phyloP scores from a whole-genome alignment of 1,140 invertebrate genomes.

The Zaprionus ornatus region DNA sequence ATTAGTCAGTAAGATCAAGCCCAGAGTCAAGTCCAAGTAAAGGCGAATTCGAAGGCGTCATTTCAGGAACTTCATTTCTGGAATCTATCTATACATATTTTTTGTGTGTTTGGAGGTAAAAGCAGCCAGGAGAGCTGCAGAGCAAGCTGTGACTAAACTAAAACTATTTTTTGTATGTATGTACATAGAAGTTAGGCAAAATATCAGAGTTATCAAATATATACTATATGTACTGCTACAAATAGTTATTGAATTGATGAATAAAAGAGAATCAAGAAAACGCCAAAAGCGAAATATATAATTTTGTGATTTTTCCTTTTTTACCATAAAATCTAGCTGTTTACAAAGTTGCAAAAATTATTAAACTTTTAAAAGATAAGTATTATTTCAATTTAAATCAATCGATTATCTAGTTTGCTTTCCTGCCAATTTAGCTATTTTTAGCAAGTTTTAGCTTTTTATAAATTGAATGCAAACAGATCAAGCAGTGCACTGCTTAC shows the following conservation, averaged over 20 bases:
- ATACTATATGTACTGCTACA: slow-evolving; percentile 13
- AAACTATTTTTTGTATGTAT: slow-evolving; percentile 46
- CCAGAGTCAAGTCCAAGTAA: slow-evolving; percentile 43
- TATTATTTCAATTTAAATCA: too few relatives aligned
- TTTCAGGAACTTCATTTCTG: slow-evolving; percentile 29
- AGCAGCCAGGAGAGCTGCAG: slow-evolving; percentile 53
- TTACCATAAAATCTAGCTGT: too few relatives aligned
- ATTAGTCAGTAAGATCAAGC: slow-evolving; percentile 69
- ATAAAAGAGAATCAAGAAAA: slow-evolving; percentile 26
- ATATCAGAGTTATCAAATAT: slow-evolving; percentile 18
- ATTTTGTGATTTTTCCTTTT: background rate
- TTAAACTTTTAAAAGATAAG: too few relatives aligned
- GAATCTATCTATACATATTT: slow-evolving; percentile 14
- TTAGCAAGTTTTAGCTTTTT: too few relatives aligned
- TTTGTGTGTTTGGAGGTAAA: slow-evolving; percentile 63
- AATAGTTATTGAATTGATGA: slow-evolving; percentile 26
- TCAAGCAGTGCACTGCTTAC: too few relatives aligned
- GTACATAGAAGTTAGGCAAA: slow-evolving; percentile 36
- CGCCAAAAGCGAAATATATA: slow-evolving; percentile 13
- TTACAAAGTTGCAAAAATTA: background rate
- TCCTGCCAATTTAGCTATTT: too few relatives aligned
- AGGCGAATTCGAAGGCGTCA: slow-evolving; percentile 28
- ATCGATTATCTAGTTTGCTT: too few relatives aligned
- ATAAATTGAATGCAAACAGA: too few relatives aligned
- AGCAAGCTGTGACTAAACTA: slow-evolving; percentile 73